Evolutionary conservation across 1,140 invertebrate genomes (phyloP), one percentile per base, ranked within the genome.

Genomic region (Carposina sasakii): DNA sequence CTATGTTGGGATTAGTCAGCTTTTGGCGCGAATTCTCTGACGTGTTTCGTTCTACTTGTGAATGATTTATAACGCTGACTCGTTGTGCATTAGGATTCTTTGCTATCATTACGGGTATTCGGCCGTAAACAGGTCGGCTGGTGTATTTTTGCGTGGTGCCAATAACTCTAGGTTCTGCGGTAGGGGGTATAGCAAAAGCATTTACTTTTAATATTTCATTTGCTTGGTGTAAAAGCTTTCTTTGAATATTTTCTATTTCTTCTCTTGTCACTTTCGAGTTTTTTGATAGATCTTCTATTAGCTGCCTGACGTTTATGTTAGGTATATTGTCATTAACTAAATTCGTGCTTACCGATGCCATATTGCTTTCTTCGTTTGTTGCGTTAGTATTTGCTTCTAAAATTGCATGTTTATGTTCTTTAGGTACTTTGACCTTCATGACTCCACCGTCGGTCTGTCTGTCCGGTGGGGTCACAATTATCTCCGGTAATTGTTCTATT

Each of bases 191-290:
- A 21, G 67, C 71, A 37, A 78, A 79, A 10, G 71, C 62, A 54
- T 77, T 79, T 24, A 79, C 78, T 78, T 75, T 78, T 52, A 81
- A 57, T 65, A 84, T 81, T 55, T 78, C 71, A 46, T 81, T 81
- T 9, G 77, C 81, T 51, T 84, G 77, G 26, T 81, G 75, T 10
- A 83, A 50, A 17, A 81, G 59, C 53, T 70, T 75, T 36, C 71
- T 66, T 54, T 83, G 79, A 60, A 83, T 81, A 21, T 64, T 68
- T 52, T 83, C 71, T 62, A 83, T 81, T 69, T 83, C 79, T 15
- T 52, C 60, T 64, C 71, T 78, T 1, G 79, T 77, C 3, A 71
- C 74, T 62, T 57, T 73, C 1, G 79, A 79, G 46, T 83, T 83
- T 31, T 78, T 60, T 12, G 79, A 81, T 40, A 83, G 54, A 21